Evolutionary conservation across 2,888 invertebrate species (phyloP).

Genomic region (Xylocampa areola): DNA sequence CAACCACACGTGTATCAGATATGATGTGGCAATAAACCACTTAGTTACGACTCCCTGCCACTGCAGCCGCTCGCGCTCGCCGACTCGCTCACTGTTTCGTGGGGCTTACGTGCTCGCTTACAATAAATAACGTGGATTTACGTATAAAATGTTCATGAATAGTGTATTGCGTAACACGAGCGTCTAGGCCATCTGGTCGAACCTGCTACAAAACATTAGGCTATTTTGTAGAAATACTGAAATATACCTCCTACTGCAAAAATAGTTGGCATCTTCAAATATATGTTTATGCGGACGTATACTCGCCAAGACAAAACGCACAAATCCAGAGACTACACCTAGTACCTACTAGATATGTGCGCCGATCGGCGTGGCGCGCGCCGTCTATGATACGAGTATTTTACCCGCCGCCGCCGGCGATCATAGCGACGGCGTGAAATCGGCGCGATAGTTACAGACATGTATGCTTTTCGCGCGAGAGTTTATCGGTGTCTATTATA

Average conservation of each 20-base stretch:
- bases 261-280: slow-evolving; percentile 12
- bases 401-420: no score
- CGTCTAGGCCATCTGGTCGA: slow-evolving; percentile 4
- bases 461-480: no score
- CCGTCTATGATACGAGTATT: no score
- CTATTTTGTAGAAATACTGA: slow-evolving; percentile 16
- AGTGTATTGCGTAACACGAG: neutral
- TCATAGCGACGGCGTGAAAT: no score
- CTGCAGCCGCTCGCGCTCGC: no score
- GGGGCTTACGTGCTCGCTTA: neutral
- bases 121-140: neutral
- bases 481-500: no score
- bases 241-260: slow-evolving; percentile 8
- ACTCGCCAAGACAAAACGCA: slow-evolving; percentile 12
- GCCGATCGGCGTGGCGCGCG: no score
- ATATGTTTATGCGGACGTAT: slow-evolving; percentile 21
- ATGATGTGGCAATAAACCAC: no score
- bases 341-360: no score
- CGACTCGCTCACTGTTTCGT: no score
- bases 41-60: no score
- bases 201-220: neutral
- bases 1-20: neutral
- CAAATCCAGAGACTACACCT: neutral
- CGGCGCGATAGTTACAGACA: no score
- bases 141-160: neutral